Base-by-base conservation (phyloP, 2,797 vertebrate genomes). In the Tenualosa ilisha region DNA sequence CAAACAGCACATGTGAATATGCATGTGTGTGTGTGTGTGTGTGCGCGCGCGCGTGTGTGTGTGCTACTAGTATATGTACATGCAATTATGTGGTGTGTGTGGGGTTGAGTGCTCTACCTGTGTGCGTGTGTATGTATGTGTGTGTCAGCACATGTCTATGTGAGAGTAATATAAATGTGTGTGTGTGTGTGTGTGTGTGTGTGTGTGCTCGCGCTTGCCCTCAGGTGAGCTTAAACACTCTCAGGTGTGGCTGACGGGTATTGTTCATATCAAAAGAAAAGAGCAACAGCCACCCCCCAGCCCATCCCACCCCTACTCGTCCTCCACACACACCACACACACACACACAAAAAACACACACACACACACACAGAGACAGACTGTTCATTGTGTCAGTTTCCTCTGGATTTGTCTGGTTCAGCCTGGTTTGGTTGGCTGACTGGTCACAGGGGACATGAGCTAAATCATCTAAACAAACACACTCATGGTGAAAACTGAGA, bases 141-240 rank as follows among this genome's bases (percentile, higher is more conserved):
- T 5, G 56, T 59, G 56, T 65, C 0, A 31, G 24, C 31, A 1
- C 26, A 37, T 68, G 24, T 6, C n/a, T 65, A 9, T 26, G 63
- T 37, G 24, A 31, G 24, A 3, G 51, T 54, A 54, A 12, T 54
- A 54, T 12, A 31, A 31, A 31, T 15, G 53, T 68, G 63, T 68
- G 63, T 68, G 63, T 68, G 63, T 68, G 24, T 68, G 65, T 40
- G 68, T 43, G 68, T 72, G 65, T 72, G 24, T 68, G 65, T 40
- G 68, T 43, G 68, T 72, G 65, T 72, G 65, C 40, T 12, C 17
- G 26, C 17, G 37, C 15, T 15, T 75, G 68, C 68, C 68, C 68
- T 75, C 68, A 75, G 68, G 68, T 75, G 31, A 75, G 68, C 68
- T 75, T 31, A 75, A 13, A 75, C 68, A 75, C 37, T 40, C 68